Evolutionary conservation across 1,140 invertebrate species (phyloP), one percentile per base, ranked within the genome.

Genomic region (Doryteuthis pealeii): DNA sequence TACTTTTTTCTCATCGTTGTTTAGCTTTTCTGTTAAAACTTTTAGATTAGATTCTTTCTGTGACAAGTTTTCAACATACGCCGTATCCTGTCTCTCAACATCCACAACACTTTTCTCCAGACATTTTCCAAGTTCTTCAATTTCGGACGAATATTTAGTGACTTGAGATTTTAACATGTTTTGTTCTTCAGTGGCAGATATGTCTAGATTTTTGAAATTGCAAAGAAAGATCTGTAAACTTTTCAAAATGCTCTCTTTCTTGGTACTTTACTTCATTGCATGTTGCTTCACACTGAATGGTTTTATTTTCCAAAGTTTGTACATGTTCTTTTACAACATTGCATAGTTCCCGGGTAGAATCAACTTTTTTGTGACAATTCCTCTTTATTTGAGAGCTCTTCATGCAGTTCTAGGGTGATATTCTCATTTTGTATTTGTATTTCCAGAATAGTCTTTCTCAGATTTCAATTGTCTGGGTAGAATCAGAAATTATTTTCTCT

Each of bases 391-490:
- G 67, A 65, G 33, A 81, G 77, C 76, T 83, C 82, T 74, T 82
- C 81, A 74, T 83, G 78, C n/a, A 83, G 72, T 71, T 81, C 79
- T 43, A 79, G 76, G 74, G 80, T 81, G 10, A 82, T 72, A 70
- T 79, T 83, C 78, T 83, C 82, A 81, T 83, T 83, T 45, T 83
- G 78, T 77, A 85, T 84, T 83, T 85, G 84, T 22, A 85, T 72
- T 73, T 86, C 84, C 31, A 86, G 72, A 43, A 85, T 77, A 62
- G 84, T 83, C 69, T 86, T 86, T 73, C 83, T 80, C 30, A 86
- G 70, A 67, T 74, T 74, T 71, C 84, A 75, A 83, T 81, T 30
- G 78, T 84, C 28, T 76, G 73, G n/a, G 65, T 76, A 49, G 82
- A 74, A 69, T 85, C 84, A 74, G 75, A 74, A 58, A 86, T 80